Conservation (phyloP, 2,113 vertebrate species). For the Phaetusa simplex region DNA sequence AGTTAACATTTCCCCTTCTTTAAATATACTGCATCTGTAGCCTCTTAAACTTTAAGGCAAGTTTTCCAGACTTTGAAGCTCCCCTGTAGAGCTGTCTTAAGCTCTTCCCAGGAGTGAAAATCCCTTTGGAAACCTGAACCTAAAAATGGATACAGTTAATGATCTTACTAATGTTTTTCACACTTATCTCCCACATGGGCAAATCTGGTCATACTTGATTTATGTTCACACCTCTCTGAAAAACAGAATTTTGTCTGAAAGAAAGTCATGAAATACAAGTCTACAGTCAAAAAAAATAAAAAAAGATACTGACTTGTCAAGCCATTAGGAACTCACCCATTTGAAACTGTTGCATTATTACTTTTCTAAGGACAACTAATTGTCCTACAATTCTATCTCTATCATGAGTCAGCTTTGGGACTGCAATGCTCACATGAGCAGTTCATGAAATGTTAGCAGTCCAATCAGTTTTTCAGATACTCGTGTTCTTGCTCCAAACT, state of each 20-base stretch:
- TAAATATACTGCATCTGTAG: not conserved
- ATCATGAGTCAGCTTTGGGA: not conserved
- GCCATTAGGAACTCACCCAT: not conserved
- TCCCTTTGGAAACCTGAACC: not conserved
- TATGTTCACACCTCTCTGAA: not conserved
- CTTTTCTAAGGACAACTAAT: not conserved
- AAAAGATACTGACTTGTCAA: not conserved
- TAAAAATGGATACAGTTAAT: not conserved
- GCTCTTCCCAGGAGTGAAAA: not conserved
- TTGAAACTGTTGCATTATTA: not conserved
- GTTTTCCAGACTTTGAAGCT: not conserved
- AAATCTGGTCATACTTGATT: not conserved
- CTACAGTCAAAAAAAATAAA: not conserved
- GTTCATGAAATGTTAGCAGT: not conserved
- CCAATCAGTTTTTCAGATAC: not conserved
- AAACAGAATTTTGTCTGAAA: not conserved
- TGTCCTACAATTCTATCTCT: not conserved
- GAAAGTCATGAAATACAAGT: not conserved
- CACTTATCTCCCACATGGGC: not conserved
- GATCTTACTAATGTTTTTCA: not conserved
- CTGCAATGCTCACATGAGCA: not conserved
- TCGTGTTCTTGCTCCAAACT: not conserved
- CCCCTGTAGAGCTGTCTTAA: not conserved
- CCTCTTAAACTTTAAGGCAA: not conserved
- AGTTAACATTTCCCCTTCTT: not conserved